A percentile compares a stretch with the other conserved stretches of the same genome.
Evolutionary conservation across 92 coral and sea anemone genomes (phyloP).

Genomic region (Actinernus sp.): DNA sequence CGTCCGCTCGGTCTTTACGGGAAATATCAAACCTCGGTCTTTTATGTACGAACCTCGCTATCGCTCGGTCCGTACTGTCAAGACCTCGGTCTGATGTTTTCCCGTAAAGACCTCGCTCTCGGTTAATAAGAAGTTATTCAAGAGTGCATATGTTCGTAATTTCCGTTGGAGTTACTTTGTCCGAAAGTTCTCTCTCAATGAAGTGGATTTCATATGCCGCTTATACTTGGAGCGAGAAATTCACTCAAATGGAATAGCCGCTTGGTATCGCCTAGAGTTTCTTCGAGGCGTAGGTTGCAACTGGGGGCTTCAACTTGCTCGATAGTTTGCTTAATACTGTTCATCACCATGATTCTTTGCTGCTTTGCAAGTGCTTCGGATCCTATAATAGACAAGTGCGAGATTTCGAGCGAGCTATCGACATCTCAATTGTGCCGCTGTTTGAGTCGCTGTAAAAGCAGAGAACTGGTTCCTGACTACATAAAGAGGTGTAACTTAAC

Average conservation of each 20-base stretch:
- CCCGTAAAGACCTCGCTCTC: too few relatives aligned
- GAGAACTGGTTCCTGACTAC: constrained; percentile 6
- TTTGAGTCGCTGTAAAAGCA: constrained; percentile 12
- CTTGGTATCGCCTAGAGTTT: constrained; percentile 31
- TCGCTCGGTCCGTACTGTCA: too few relatives aligned
- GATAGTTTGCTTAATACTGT: constrained; percentile 22
- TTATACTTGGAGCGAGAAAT: constrained; percentile 48
- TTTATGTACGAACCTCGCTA: too few relatives aligned
- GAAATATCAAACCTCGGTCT: too few relatives aligned
- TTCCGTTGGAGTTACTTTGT: constrained; percentile 32
- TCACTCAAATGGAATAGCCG: constrained; percentile 41
- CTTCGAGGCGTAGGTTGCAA: constrained; percentile 27
- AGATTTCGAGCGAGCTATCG: background rate
- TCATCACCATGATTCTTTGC: constrained; percentile 31
- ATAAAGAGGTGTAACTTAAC: constrained; percentile 18
- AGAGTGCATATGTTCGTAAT: constrained; percentile 38
- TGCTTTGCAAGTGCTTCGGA: constrained; percentile 18
- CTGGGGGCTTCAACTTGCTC: constrained; percentile 23
- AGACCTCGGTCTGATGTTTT: too few relatives aligned
- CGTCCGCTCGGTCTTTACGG: too few relatives aligned
- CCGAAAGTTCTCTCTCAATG: constrained; percentile 49
- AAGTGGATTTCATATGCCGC: constrained; percentile 57
- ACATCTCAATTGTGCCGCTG: constrained; percentile 18
- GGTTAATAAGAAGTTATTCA: too few relatives aligned
- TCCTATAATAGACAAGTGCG: background rate